These are phyloP conservation scores for Synanthedon myopaeformis DNA, from an alignment of 2,888 invertebrate species.

Conservation along the genomic window DNA sequence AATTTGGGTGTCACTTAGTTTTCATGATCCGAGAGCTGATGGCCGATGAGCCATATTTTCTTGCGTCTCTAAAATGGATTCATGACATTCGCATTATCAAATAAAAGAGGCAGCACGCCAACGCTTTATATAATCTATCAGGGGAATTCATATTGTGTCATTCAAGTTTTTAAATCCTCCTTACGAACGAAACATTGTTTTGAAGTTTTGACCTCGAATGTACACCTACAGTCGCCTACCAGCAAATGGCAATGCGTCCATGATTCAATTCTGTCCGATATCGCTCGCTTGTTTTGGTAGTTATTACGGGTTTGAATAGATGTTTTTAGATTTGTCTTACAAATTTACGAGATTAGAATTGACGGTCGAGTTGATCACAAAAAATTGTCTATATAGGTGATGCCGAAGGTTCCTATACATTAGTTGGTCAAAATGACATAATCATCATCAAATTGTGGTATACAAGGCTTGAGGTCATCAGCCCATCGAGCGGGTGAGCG, in stretches of 20 bases:
- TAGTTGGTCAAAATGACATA: too few relatives aligned
- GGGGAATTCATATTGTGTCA: constrained; percentile 10
- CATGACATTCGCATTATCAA: constrained; percentile 18
- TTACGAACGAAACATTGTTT: constrained; percentile 17
- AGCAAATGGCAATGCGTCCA: too few relatives aligned
- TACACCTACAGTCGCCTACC: constrained; percentile 32
- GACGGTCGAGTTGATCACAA: constrained; percentile 13
- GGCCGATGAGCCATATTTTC: background rate
- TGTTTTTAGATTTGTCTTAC: too few relatives aligned
- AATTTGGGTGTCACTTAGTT: too few relatives aligned
- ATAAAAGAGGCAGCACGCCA: constrained; percentile 18
- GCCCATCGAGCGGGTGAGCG: too few relatives aligned
- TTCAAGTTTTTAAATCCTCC: constrained; percentile 10
- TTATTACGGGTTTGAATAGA: too few relatives aligned
- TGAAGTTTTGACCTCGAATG: constrained; percentile 46
- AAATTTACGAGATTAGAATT: too few relatives aligned
- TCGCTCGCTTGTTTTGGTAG: too few relatives aligned
- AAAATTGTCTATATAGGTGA: constrained; percentile 3
- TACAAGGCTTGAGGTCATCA: too few relatives aligned
- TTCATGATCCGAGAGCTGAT: background rate
- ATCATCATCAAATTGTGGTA: too few relatives aligned
- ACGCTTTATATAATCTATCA: constrained; percentile 15
- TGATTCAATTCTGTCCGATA: too few relatives aligned
- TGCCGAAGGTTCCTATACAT: too few relatives aligned
- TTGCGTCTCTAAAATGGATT: background rate